phyloP scores from a whole-genome alignment of 1,140 invertebrate species.

The Drosophila cardini region DNA sequence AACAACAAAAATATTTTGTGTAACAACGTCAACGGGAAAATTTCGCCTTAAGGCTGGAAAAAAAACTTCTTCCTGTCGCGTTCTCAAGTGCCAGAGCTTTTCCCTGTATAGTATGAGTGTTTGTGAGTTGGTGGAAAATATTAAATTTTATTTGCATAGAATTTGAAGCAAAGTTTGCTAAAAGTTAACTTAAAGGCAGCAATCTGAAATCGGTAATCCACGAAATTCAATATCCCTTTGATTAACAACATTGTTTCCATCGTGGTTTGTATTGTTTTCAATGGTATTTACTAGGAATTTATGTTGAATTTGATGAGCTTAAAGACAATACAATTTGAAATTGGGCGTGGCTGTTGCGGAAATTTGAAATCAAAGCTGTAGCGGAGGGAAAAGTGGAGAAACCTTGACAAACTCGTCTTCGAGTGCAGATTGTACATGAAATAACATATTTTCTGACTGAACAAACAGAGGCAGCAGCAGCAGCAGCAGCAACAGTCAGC shows the following conservation, averaged over 20 bases:
- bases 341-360: background rate
- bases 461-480: conserved; percentile 16
- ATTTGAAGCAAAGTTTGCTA: conserved; percentile 11
- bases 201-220: conserved; percentile 25
- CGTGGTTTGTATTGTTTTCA: background rate
- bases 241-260: conserved; percentile 13
- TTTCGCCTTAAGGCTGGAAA: conserved; percentile 17
- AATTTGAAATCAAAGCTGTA: background rate
- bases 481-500: conserved; percentile 22
- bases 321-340: conserved; percentile 16
- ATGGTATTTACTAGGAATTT: conserved; percentile 20
- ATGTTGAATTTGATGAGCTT: conserved; percentile 14
- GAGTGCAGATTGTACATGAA: conserved; percentile 62
- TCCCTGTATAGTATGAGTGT: background rate
- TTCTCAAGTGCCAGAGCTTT: conserved; percentile 16
- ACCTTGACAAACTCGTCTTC: conserved; percentile 48
- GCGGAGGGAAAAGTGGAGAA: background rate
- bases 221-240: conserved; percentile 35
- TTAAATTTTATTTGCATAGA: conserved; percentile 52
- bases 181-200: conserved; percentile 22
- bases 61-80: conserved; percentile 32
- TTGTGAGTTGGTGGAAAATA: conserved; percentile 26
- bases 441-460: conserved; percentile 70
- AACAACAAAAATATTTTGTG: conserved; percentile 35
- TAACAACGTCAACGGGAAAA: conserved; percentile 18